Percentiles rank a stretch among this genome's conserved stretches.
These are phyloP conservation scores for Mus spretus DNA, from an alignment of 2,797 vertebrate species.

Conservation along the genomic window DNA sequence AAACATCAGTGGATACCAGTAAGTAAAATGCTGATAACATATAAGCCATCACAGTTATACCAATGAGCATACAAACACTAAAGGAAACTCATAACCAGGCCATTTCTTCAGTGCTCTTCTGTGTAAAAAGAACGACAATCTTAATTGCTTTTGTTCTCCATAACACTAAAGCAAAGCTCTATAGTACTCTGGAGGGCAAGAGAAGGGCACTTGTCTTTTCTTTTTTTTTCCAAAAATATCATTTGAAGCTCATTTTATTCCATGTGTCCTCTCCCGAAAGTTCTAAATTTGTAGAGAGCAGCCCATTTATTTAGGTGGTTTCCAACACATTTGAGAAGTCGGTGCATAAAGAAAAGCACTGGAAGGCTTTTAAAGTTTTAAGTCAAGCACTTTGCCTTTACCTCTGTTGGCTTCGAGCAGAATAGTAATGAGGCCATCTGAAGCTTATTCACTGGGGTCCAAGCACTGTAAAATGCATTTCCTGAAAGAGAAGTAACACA, in stretches of 20 bases:
- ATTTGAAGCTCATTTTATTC: neutral
- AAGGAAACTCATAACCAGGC: neutral
- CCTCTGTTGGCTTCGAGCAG: neutral
- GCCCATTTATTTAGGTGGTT: neutral
- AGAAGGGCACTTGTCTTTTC: neutral
- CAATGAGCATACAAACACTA: neutral
- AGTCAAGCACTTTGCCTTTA: conserved; percentile 31
- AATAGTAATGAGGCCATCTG: conserved; percentile 39
- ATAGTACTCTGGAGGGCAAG: neutral
- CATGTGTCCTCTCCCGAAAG: neutral
- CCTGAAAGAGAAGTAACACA: neutral
- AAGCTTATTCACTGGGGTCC: neutral
- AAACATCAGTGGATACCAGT: neutral
- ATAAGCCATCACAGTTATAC: neutral
- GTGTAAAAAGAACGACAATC: neutral
- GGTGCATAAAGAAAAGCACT: neutral
- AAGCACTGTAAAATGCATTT: neutral
- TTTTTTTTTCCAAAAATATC: neutral
- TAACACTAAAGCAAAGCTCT: neutral
- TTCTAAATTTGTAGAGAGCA: neutral
- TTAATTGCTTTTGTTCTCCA: neutral
- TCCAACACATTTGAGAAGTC: conserved; percentile 28
- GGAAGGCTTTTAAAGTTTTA: conserved; percentile 13
- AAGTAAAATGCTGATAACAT: neutral
- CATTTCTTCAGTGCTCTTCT: neutral